Evolutionary conservation across 2,797 vertebrate genomes (phyloP).

Genomic region (Pterois miles): DNA sequence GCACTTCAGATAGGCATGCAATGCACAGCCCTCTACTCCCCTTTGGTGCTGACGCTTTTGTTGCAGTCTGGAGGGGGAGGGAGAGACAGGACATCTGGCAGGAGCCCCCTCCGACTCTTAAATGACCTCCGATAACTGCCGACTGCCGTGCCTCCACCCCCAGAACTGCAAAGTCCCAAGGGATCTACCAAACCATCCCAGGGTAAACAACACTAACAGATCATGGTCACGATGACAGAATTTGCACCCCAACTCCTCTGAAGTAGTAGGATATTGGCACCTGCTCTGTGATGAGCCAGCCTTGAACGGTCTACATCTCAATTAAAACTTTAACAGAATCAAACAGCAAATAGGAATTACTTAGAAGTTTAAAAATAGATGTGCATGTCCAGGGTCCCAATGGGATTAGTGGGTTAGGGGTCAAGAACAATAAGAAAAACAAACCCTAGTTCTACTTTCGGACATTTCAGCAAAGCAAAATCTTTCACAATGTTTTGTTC

Average conservation of each 20-base stretch:
- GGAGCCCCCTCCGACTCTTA: slow-evolving; percentile 58
- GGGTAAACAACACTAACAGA: slow-evolving; percentile 52
- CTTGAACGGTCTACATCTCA: neutral
- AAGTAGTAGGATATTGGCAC: slow-evolving; percentile 42
- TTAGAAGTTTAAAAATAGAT: neutral
- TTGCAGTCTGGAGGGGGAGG: slow-evolving; percentile 71
- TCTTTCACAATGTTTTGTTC: slow-evolving; percentile 49
- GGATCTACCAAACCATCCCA: slow-evolving; percentile 29
- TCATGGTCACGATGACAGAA: slow-evolving; percentile 11
- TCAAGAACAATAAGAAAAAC: slow-evolving; percentile 1
- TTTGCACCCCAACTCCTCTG: neutral
- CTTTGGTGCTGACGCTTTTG: slow-evolving; percentile 62
- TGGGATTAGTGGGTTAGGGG: neutral
- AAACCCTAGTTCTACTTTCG: slow-evolving; percentile 3
- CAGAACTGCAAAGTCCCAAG: slow-evolving; percentile 28
- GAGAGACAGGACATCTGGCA: slow-evolving; percentile 82
- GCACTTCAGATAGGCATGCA: neutral
- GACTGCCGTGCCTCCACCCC: slow-evolving; percentile 39
- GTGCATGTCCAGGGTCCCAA: neutral
- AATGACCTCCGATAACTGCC: slow-evolving; percentile 67
- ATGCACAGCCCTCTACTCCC: slow-evolving; percentile 17
- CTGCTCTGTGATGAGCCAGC: neutral
- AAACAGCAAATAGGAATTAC: neutral
- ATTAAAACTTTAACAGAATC: neutral
- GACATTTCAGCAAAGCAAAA: neutral